phyloP scores from a whole-genome alignment of 2,113 vertebrate genomes.

The Catagonus wagneri region DNA sequence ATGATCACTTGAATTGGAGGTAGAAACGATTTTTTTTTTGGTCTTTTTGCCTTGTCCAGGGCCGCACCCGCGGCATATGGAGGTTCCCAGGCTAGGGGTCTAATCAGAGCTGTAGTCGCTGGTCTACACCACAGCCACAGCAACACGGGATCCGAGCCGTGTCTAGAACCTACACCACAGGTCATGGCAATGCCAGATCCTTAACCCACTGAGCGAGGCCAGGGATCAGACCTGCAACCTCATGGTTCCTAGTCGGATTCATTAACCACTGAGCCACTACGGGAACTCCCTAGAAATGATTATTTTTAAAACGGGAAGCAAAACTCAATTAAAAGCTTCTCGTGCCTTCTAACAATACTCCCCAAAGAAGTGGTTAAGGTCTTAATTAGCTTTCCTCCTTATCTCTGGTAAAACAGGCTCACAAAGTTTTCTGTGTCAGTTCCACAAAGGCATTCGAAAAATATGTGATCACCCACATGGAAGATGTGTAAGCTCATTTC shows the following conservation, averaged over 20 bases:
- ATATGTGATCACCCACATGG: conserved; percentile 40
- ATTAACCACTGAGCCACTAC: too few relatives aligned
- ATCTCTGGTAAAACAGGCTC: conserved; percentile 70
- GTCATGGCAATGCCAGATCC: too few relatives aligned
- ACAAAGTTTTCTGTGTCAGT: conserved; percentile 63
- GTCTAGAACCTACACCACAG: too few relatives aligned
- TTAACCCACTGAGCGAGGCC: too few relatives aligned
- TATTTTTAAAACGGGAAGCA: conserved; percentile 46
- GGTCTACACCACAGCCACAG: too few relatives aligned
- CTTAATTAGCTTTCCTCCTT: conserved; percentile 76
- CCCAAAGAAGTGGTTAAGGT: conserved; percentile 46
- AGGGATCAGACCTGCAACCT: too few relatives aligned
- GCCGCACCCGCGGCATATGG: too few relatives aligned
- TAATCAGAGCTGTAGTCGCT: too few relatives aligned
- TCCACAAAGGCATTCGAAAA: conserved; percentile 73
- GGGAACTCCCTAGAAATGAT: conserved; percentile 15
- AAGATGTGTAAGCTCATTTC: conserved; percentile 70
- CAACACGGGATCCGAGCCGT: too few relatives aligned
- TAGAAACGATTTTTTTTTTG: conserved; percentile 42
- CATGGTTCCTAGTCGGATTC: too few relatives aligned
- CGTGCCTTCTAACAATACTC: conserved; percentile 44
- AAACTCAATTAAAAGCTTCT: conserved; percentile 71
- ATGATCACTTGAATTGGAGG: background rate
- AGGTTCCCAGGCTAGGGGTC: too few relatives aligned
- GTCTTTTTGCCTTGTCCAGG: too few relatives aligned